Evolutionary conservation across 92 coral and sea anemone species (phyloP).

Genomic region (Actinostola sp.): DNA sequence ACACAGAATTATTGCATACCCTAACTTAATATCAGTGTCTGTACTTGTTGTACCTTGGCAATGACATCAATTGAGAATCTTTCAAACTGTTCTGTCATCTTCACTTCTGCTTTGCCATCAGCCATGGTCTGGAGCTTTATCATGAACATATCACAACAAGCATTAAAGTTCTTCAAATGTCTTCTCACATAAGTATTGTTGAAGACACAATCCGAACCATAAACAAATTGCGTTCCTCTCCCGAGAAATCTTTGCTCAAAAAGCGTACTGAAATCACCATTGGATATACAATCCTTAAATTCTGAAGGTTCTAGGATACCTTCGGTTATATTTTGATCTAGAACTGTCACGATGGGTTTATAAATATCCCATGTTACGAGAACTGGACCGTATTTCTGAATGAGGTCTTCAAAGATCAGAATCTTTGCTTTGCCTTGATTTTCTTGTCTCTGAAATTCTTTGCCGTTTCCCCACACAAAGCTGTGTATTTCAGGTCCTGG

Average conservation of each 20-base stretch:
- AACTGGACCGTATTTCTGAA: constrained; percentile 65
- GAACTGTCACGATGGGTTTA: constrained; percentile 64
- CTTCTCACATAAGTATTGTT: constrained; percentile 54
- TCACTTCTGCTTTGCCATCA: constrained; percentile 69
- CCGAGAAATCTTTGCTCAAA: constrained; percentile 81
- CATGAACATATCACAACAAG: constrained; percentile 58
- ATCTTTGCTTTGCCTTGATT: constrained; percentile 7
- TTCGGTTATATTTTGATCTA: constrained; percentile 53
- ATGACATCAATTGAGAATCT: constrained; percentile 68
- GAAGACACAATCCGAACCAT: constrained; percentile 58
- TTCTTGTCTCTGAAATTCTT: neutral
- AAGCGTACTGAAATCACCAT: constrained; percentile 33
- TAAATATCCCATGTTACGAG: constrained; percentile 67
- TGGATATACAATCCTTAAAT: constrained; percentile 45
- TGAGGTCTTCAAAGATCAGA: constrained; percentile 44
- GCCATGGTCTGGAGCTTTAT: constrained; percentile 54
- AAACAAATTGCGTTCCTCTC: constrained; percentile 34
- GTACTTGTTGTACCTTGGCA: constrained; percentile 66
- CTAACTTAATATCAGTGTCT: no score
- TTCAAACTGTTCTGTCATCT: constrained; percentile 66
- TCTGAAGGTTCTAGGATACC: constrained; percentile 56
- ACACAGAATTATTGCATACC: no score
- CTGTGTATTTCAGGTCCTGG: constrained; percentile 53
- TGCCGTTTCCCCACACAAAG: constrained; percentile 48
- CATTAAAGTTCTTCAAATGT: constrained; percentile 62